These are phyloP conservation scores for Pogonophryne albipinna DNA, from an alignment of 2,797 vertebrate genomes.

Conservation along the genomic window DNA sequence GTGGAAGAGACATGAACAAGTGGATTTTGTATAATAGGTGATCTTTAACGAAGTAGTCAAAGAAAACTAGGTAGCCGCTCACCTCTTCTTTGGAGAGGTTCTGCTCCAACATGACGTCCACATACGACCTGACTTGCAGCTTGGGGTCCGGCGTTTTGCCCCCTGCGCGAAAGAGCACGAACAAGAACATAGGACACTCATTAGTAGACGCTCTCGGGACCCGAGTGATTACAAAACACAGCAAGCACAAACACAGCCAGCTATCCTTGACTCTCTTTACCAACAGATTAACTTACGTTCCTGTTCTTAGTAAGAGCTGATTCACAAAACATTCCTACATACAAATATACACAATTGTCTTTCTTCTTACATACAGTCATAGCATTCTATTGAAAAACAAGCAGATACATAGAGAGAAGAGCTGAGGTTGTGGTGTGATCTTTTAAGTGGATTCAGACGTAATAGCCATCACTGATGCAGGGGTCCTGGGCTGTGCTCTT, in stretches of 20 bases:
- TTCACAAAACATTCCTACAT: conserved; percentile 77
- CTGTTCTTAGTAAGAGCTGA: conserved; percentile 65
- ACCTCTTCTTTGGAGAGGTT: conserved; percentile 99
- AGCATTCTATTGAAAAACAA: conserved; percentile 86
- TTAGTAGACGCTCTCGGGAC: conserved; percentile 71
- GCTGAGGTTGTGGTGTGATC: conserved; percentile 85
- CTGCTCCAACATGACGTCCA: conserved; percentile 99
- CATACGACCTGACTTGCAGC: conserved; percentile 97
- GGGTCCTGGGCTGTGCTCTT: conserved; percentile 99
- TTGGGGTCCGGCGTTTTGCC: conserved; percentile 99
- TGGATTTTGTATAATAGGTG: no score
- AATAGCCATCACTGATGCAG: conserved; percentile 99
- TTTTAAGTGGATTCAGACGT: conserved; percentile 93
- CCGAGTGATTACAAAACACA: conserved; percentile 68
- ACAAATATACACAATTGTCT: conserved; percentile 68
- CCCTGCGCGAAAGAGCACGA: conserved; percentile 98
- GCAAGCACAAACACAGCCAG: conserved; percentile 83
- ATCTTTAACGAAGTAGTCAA: no score
- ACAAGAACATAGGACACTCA: conserved; percentile 90
- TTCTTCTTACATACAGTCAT: conserved; percentile 80
- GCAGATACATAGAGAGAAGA: conserved; percentile 88
- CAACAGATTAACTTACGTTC: conserved; percentile 78
- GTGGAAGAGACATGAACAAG: no score
- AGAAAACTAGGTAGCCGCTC: neutral
- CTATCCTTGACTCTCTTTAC: conserved; percentile 81